These are phyloP conservation scores for Cetonia aurata DNA, from an alignment of 2,888 invertebrate species.

Conservation along the genomic window DNA sequence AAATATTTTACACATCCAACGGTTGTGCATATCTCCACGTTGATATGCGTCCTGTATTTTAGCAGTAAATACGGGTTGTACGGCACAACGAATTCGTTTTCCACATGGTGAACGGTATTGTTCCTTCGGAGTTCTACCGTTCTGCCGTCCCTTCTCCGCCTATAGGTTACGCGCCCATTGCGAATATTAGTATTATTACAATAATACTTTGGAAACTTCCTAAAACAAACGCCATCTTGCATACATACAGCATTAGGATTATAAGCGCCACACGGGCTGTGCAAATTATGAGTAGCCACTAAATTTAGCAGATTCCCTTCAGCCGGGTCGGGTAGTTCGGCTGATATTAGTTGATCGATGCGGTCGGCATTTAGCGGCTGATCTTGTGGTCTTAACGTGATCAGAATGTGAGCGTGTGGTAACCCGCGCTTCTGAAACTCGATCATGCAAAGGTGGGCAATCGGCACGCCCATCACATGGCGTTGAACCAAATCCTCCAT, in stretches of 20 bases:
- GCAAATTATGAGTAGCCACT: too few relatives aligned
- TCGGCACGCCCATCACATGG: slow-evolving; percentile 39
- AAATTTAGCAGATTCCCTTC: slow-evolving; percentile 10
- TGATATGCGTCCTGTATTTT: slow-evolving; percentile 56
- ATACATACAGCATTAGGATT: slow-evolving; percentile 46
- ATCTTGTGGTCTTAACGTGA: slow-evolving; percentile 21
- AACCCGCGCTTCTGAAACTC: too few relatives aligned
- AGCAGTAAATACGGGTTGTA: slow-evolving; percentile 47
- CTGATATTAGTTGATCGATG: slow-evolving; percentile 12
- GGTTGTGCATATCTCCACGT: too few relatives aligned
- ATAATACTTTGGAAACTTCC: slow-evolving; percentile 54
- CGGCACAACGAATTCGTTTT: slow-evolving; percentile 59
- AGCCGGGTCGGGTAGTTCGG: slow-evolving; percentile 14
- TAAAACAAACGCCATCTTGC: slow-evolving; percentile 53
- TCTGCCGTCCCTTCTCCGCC: slow-evolving; percentile 51
- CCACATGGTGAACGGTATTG: slow-evolving; percentile 42
- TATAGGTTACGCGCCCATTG: too few relatives aligned
- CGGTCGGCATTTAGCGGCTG: background rate
- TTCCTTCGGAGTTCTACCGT: background rate
- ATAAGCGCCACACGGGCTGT: too few relatives aligned
- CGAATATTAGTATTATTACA: slow-evolving; percentile 50
- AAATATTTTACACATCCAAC: slow-evolving; percentile 56
- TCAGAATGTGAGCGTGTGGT: slow-evolving; percentile 46
- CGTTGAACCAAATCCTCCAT: slow-evolving; percentile 37
- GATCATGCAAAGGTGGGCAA: slow-evolving; percentile 45